phyloP scores from a whole-genome alignment of 1,140 invertebrate genomes.

The Hesperophylax magnus region DNA sequence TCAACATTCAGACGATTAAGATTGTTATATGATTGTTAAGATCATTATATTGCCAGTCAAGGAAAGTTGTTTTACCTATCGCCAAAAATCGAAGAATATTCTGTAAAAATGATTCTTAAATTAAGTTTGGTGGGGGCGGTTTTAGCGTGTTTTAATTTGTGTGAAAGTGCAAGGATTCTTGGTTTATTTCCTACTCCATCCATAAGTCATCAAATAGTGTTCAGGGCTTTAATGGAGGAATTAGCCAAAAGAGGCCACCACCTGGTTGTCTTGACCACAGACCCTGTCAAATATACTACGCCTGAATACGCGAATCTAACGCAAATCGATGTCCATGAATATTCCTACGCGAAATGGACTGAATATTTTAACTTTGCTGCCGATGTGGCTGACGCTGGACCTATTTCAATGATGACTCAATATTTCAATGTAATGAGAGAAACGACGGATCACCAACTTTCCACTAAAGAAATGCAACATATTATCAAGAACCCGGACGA shows the following conservation, averaged over 20 bases:
- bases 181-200: constrained; percentile 67
- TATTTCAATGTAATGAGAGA: constrained; percentile 28
- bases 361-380: constrained; percentile 30
- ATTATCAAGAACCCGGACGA: constrained; percentile 59
- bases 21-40: too few relatives aligned
- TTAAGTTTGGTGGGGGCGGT: too few relatives aligned
- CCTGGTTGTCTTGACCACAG: constrained; percentile 63
- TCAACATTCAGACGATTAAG: too few relatives aligned
- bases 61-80: too few relatives aligned
- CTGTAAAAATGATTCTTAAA: too few relatives aligned
- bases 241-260: constrained; percentile 69
- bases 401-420: constrained; percentile 56
- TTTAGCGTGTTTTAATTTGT: not conserved
- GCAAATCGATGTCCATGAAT: constrained; percentile 62
- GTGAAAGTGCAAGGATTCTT: constrained; percentile 67
- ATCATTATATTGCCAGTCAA: too few relatives aligned
- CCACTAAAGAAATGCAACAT: constrained; percentile 57
- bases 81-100: too few relatives aligned
- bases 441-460: constrained; percentile 55
- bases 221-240: constrained; percentile 64
- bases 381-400: not conserved
- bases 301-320: constrained; percentile 60
- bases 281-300: constrained; percentile 60
- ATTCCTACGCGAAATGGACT: constrained; percentile 59
- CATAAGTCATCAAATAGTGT: constrained; percentile 73